Evolutionary conservation across 2,888 invertebrate genomes (phyloP), one percentile per base, ranked within the genome.

Genomic region (Sycophila texana): DNA sequence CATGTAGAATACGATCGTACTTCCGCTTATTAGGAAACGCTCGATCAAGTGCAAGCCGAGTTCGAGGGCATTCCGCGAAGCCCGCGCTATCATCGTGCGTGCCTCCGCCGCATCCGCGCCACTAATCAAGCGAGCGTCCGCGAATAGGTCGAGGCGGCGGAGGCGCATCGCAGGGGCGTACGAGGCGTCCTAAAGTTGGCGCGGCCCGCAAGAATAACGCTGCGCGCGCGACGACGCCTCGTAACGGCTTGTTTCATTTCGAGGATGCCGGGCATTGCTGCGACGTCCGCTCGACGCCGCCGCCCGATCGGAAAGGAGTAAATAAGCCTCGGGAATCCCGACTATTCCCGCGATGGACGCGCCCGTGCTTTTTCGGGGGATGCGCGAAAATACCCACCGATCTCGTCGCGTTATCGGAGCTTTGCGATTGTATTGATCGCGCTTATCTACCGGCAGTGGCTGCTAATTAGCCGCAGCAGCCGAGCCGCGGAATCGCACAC

Each of bases 161-260:
- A 39, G 39, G 18, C 39, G 63, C 67, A 68, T 68, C 67, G 67
- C 30, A 55, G 68, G 55, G 68, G 63, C 61, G 51, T 73, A 14
- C 49, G 55, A 26, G 14, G 55, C 55, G 53, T 12, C 53, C 67
- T 60, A 75, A 60, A 75, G 75, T 47, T 47, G 14, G 39, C 63
- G 18, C 63, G 39, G n/a, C 61, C 61, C 61, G 39, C 61, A 61
- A 47, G 12, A 30, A 63, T 18, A 39, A 39, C 39, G 7, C 39
- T 39, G 7, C 4, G 39, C 30, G 30, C 30, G 30, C 30, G 57
- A 22, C 14, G 14, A 5, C n/a, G 7, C 26, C 71, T 66, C 74
- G 77, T 78, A 80, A 71, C 80, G 80, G 80, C 78, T 82, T 77
- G 80, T 77, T 80, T 77, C 71, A 79, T 81, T 81, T 74, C 67